These are phyloP conservation scores for Nasua narica DNA, from an alignment of 2,797 vertebrate genomes.

Conservation along the genomic window DNA sequence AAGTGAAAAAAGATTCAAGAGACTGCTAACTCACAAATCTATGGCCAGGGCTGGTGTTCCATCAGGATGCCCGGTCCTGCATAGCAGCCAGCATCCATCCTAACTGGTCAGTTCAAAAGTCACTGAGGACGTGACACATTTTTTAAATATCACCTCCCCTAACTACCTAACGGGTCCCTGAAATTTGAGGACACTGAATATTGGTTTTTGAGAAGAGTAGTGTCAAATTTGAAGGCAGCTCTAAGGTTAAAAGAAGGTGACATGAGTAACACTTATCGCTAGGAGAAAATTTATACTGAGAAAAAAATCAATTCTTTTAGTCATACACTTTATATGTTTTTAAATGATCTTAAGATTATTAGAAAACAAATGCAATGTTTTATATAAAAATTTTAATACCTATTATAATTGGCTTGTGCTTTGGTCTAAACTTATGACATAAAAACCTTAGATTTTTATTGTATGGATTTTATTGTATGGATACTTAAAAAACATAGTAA, in stretches of 20 bases:
- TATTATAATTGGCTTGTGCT: conserved; percentile 1
- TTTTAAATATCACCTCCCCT: not conserved
- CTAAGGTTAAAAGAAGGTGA: conserved; percentile 1
- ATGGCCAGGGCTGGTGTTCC: not conserved
- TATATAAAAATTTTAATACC: not conserved
- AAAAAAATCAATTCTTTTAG: not conserved
- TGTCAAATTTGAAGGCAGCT: conserved; percentile 11
- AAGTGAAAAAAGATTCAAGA: not conserved
- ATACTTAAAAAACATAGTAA: not conserved
- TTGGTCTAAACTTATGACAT: not conserved
- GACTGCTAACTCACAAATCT: not conserved
- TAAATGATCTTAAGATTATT: not conserved
- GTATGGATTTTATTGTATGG: not conserved
- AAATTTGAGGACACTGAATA: conserved; percentile 14
- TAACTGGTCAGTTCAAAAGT: not conserved
- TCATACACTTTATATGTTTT: not conserved
- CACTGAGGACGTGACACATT: not conserved
- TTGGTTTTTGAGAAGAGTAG: conserved; percentile 34
- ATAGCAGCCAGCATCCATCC: not conserved
- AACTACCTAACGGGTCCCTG: not conserved
- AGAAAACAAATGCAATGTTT: not conserved
- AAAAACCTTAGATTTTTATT: not conserved
- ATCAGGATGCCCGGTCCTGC: not conserved
- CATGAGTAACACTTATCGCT: not conserved
- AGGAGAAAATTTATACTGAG: not conserved